Percentiles rank a stretch among this genome's conserved stretches.
Evolutionary conservation across 2,888 invertebrate species (phyloP).

Genomic region (Aricia artaxerxes): DNA sequence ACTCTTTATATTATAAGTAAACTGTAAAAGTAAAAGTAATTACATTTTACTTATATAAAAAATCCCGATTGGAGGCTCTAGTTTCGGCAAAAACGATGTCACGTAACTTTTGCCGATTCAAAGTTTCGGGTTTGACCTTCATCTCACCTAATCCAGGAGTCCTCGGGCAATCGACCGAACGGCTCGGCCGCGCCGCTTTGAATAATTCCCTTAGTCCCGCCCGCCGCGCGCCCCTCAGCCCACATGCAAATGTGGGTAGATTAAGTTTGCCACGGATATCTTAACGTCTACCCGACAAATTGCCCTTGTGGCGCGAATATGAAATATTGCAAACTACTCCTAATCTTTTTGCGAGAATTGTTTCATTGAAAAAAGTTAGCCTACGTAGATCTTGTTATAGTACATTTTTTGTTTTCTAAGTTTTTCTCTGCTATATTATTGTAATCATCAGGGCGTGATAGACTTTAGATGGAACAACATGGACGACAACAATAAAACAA

Average conservation of each 20-base stretch:
- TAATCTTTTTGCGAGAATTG: conserved; percentile 15
- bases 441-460: too few species aligned
- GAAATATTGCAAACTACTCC: conserved; percentile 27
- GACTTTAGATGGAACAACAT: neutral
- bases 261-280: conserved; percentile 53
- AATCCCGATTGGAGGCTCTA: neutral
- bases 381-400: neutral
- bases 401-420: neutral
- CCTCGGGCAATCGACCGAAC: conserved; percentile 45
- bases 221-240: conserved; percentile 43
- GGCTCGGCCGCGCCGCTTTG: conserved; percentile 60
- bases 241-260: conserved; percentile 70
- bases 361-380: neutral
- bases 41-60: too few species aligned
- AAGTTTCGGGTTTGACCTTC: conserved; percentile 43
- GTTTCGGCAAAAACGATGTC: neutral
- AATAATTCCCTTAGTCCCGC: conserved; percentile 73
- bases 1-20: too few species aligned
- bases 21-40: too few species aligned
- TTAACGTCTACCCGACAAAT: conserved; percentile 33
- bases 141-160: conserved; percentile 41
- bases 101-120: neutral
- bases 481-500: neutral
- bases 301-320: conserved; percentile 29
- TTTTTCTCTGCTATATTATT: neutral